A percentile compares a stretch with the other conserved stretches of the same genome.
These are phyloP conservation scores for Melierax canorus DNA, from an alignment of 2,113 vertebrate species.

Conservation along the genomic window DNA sequence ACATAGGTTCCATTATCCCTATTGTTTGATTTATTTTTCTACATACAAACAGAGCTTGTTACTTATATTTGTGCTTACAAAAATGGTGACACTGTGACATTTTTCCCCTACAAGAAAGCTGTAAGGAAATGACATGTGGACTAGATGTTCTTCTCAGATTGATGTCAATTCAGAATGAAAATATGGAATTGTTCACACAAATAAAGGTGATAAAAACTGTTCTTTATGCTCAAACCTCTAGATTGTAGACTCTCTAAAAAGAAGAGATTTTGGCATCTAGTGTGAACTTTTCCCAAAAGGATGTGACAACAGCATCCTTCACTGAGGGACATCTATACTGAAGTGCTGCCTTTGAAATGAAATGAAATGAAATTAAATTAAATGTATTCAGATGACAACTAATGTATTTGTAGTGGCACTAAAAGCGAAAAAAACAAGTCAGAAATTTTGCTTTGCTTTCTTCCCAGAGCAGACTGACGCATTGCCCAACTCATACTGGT, in stretches of 20 bases:
- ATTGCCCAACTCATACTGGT: neutral
- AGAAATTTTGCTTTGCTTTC: neutral
- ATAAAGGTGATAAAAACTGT: neutral
- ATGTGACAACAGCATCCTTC: neutral
- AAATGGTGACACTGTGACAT: neutral
- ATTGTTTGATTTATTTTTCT: neutral
- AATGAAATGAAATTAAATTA: neutral
- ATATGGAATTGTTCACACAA: neutral
- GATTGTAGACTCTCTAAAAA: neutral
- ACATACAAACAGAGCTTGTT: neutral
- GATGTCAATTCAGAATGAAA: neutral
- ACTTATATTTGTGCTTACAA: neutral
- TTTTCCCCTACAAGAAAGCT: neutral
- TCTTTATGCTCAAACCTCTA: neutral
- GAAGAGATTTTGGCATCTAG: neutral
- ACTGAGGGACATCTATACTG: neutral
- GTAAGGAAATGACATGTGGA: neutral
- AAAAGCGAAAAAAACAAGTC: neutral
- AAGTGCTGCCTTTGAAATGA: neutral
- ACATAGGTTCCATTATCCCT: neutral
- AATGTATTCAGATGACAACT: neutral
- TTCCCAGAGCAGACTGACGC: neutral
- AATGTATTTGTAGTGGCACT: neutral
- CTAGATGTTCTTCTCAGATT: neutral
- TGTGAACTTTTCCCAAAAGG: neutral